Evolutionary conservation across 2,888 invertebrate genomes (phyloP), one percentile per base, ranked within the genome.

Genomic region (Bibio marci): DNA sequence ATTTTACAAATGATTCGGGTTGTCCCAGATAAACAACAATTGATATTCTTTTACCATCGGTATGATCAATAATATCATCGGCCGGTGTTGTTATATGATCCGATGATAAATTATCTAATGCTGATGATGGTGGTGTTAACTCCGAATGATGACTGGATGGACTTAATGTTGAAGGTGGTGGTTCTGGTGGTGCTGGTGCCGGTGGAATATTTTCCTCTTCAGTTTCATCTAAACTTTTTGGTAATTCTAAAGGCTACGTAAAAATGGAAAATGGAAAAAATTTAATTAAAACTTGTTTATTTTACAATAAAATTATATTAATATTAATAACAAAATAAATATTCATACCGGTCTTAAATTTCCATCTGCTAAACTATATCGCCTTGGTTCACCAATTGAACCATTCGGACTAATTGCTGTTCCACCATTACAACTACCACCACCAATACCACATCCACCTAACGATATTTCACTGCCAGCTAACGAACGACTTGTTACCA

Each of bases 1-100:
- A 77, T 62, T 74, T 71, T 52, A 64, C 64, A 63, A 80, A 81
- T 51, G 76, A 76, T 51, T 83, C 81, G 14, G 81, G 80, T 51
- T 80, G 80, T 12, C 90, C 90, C 43, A 90, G 66, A 53, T 85
- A 86, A 34, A 91, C 87, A 3, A 85, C 80, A 44, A 92, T 82
- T 30, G 82, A 78, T 46, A 91, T 82, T 53, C 82, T 71, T 62
- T 88, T 88, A 38, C 91, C 86, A 49, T 87, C 86, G 1, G 77
- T 76, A 39, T 79, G 75, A 50, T 77, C 73, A 17, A 71, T 68
- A 50, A 71, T 64, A 48, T 72, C 73, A 48, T 73, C 73, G 1
- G 66, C 68, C 22, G 68, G 65, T 46, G 49, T 52, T n/a, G 44
- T 40, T 40, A 60, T 46, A 43, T 59, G 58, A 30, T 57, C 55